These are phyloP conservation scores for Solenopsis invicta DNA, from an alignment of 1,140 invertebrate genomes.

Conservation along the genomic window DNA sequence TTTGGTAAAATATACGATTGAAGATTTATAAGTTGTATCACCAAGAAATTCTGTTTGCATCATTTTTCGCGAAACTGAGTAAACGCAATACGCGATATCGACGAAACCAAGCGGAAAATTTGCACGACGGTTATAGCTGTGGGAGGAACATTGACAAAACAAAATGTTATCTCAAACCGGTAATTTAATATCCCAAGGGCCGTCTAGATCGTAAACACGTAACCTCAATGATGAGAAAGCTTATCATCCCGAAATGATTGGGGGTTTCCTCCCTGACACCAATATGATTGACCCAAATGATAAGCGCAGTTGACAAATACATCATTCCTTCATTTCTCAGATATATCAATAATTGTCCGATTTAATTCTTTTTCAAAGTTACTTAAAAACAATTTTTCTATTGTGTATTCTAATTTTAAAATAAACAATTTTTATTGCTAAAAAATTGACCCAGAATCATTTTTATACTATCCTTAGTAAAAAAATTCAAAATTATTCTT, in stretches of 20 bases:
- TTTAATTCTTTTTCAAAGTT: background rate
- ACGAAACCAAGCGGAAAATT: constrained; percentile 29
- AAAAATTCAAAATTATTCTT: background rate
- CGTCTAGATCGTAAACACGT: constrained; percentile 31
- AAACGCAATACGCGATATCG: constrained; percentile 12
- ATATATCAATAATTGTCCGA: background rate
- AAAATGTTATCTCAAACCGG: constrained; percentile 52
- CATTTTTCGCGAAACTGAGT: constrained; percentile 7
- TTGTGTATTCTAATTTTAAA: background rate
- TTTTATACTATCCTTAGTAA: background rate
- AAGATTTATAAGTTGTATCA: constrained; percentile 15
- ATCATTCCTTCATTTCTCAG: constrained; percentile 26
- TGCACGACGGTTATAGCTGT: constrained; percentile 22
- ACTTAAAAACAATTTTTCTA: background rate
- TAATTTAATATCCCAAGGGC: constrained; percentile 61
- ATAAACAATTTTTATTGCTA: background rate
- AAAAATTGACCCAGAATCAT: background rate
- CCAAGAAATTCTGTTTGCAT: constrained; percentile 42
- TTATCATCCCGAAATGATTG: constrained; percentile 49
- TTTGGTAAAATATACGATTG: background rate
- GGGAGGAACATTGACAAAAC: constrained; percentile 8
- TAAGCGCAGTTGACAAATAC: constrained; percentile 45
- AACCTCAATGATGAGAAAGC: constrained; percentile 36
- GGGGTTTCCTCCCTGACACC: constrained; percentile 21
- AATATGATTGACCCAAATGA: constrained; percentile 39